Conservation (phyloP, 2,888 invertebrate genomes). For the Mesopsocus fuscifrons region DNA sequence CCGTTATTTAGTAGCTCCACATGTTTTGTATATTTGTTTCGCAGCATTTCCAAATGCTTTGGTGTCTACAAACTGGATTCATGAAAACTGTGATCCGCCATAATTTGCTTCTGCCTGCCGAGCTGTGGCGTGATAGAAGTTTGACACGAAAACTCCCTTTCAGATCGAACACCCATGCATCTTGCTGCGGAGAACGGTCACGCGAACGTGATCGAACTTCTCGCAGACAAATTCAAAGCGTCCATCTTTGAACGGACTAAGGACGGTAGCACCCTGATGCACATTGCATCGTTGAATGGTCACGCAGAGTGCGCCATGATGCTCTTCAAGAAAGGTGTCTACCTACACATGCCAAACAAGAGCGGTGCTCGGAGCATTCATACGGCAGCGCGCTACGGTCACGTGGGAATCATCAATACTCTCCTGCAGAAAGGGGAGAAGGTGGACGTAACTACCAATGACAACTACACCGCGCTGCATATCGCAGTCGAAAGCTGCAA, state of each 20-base stretch:
- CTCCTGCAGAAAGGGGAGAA: conserved; percentile 89
- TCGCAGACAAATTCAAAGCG: conserved; percentile 95
- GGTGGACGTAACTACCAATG: conserved; percentile 88
- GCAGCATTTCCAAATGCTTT: too few species aligned
- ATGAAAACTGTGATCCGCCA: too few species aligned
- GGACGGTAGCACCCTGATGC: conserved; percentile 96
- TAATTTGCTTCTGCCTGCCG: neutral
- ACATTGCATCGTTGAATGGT: conserved; percentile 91
- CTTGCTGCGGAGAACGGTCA: conserved; percentile 95
- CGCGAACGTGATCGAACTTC: conserved; percentile 81
- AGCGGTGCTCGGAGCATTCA: conserved; percentile 94
- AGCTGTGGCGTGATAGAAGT: neutral
- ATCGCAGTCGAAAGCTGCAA: conserved; percentile 91
- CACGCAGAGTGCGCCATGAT: conserved; percentile 97
- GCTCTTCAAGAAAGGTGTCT: conserved; percentile 96
- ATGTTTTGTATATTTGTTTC: too few species aligned
- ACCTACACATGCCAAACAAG: conserved; percentile 99
- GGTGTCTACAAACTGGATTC: too few species aligned
- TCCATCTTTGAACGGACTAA: conserved; percentile 92
- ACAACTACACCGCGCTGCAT: conserved; percentile 94
- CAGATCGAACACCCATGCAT: conserved; percentile 92
- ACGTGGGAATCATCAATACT: conserved; percentile 92
- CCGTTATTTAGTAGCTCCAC: too few species aligned
- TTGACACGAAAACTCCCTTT: conserved; percentile 14
- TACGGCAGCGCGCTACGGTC: conserved; percentile 91